Conservation (phyloP, 2,888 invertebrate species). For the Dioctria rufipes region DNA sequence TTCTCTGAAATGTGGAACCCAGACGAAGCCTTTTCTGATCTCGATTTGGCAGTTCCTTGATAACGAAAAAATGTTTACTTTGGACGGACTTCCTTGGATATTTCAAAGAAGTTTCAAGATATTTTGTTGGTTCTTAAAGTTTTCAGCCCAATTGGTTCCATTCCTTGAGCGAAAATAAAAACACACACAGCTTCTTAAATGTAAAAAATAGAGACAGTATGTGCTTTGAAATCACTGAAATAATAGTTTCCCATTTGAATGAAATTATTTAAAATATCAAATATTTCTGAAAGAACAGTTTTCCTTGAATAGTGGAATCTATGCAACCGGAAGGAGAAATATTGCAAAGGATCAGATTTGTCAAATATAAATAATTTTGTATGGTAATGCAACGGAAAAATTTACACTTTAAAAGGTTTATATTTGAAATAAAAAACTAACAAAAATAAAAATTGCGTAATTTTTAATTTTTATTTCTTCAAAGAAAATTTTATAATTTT, state of each 20-base stretch:
- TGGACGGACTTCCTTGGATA: slow-evolving; percentile 13
- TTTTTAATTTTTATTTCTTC: no score
- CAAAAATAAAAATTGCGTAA: no score
- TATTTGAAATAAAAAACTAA: no score
- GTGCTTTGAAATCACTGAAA: slow-evolving; percentile 19
- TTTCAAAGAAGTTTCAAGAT: slow-evolving; percentile 23
- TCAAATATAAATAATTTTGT: no score
- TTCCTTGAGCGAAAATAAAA: slow-evolving; percentile 24
- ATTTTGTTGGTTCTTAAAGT: slow-evolving; percentile 45
- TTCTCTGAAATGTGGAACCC: slow-evolving; percentile 11
- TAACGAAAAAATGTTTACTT: slow-evolving; percentile 28
- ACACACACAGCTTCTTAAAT: slow-evolving; percentile 1
- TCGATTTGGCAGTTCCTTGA: slow-evolving; percentile 4
- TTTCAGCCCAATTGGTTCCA: slow-evolving; percentile 37
- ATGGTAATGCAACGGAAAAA: no score
- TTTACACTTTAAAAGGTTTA: no score
- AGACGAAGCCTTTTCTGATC: not conserved
- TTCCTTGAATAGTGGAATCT: no score
- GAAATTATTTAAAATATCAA: no score
- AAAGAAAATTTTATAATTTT: no score
- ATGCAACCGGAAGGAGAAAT: no score
- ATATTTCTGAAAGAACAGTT: no score
- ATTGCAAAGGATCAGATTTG: no score
- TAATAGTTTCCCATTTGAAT: slow-evolving; percentile 2
- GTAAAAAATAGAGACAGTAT: slow-evolving; percentile 6